phyloP scores from a whole-genome alignment of 2,888 invertebrate genomes.

The Spisula subtruncata region DNA sequence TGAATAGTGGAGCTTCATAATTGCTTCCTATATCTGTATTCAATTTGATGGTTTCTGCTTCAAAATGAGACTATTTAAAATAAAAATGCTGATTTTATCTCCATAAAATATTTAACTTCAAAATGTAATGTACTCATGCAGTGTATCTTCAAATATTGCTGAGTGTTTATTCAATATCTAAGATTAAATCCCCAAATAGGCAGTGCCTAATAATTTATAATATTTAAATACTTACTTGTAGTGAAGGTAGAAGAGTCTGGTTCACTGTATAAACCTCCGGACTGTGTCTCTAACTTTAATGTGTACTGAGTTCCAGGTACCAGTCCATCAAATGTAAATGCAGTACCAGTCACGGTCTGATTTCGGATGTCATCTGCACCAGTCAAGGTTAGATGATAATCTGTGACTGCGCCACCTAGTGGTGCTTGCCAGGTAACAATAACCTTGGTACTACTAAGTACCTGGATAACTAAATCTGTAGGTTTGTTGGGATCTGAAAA shows the following conservation, averaged over 20 bases:
- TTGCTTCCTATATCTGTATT: too few species aligned
- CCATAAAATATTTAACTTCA: too few species aligned
- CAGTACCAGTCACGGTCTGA: constrained; percentile 60
- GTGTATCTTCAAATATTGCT: too few species aligned
- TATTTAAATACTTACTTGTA: constrained; percentile 68
- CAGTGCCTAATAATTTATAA: too few species aligned
- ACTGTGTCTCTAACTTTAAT: constrained; percentile 67
- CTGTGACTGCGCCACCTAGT: constrained; percentile 69
- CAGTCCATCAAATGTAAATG: constrained; percentile 68
- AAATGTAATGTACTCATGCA: too few species aligned
- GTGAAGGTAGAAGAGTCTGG: constrained; percentile 47
- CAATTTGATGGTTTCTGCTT: too few species aligned
- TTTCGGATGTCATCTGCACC: constrained; percentile 52
- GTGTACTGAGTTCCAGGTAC: constrained; percentile 74
- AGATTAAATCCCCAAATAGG: too few species aligned
- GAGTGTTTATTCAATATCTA: too few species aligned
- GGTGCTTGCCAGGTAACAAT: constrained; percentile 75
- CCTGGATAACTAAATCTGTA: constrained; percentile 59
- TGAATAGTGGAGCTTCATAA: too few species aligned
- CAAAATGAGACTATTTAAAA: too few species aligned
- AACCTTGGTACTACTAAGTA: constrained; percentile 69
- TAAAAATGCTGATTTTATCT: not conserved
- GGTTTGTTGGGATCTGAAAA: constrained; percentile 75
- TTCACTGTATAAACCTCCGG: constrained; percentile 65
- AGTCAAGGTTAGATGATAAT: constrained; percentile 72